phyloP scores from a whole-genome alignment of 2,797 vertebrate genomes.

The Halcyon badia region DNA sequence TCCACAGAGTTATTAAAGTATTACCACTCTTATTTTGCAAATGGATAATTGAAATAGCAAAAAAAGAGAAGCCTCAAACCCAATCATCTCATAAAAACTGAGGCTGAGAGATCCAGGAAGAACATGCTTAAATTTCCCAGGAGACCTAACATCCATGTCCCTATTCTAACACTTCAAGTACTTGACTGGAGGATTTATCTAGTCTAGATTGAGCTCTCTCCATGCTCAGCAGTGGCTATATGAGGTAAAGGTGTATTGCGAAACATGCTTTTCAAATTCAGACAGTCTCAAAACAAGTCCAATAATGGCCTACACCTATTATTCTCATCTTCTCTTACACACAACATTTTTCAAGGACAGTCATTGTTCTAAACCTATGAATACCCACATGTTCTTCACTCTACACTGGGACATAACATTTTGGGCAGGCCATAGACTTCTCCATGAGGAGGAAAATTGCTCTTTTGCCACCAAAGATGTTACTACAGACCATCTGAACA shows the following conservation, averaged over 20 bases:
- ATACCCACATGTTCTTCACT: background rate
- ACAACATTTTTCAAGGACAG: background rate
- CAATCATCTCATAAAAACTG: background rate
- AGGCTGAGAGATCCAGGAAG: background rate
- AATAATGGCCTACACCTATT: background rate
- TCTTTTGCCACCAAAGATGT: background rate
- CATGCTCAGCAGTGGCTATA: background rate
- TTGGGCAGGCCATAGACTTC: background rate
- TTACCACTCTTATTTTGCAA: background rate
- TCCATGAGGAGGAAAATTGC: background rate
- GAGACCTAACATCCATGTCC: background rate
- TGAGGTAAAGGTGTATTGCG: background rate
- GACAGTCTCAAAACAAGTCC: background rate
- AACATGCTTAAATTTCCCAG: background rate
- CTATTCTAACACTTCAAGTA: background rate
- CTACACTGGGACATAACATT: background rate
- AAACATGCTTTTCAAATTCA: background rate
- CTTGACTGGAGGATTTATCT: background rate
- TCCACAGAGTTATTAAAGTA: slow-evolving; percentile 9
- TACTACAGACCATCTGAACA: background rate
- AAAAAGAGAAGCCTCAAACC: background rate
- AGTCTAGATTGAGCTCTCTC: background rate
- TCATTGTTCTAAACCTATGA: background rate
- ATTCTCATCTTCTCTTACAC: background rate
- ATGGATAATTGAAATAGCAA: slow-evolving; percentile 9